Conservation (phyloP, 2,113 vertebrate species). For the Cynopterus brachyotis region DNA sequence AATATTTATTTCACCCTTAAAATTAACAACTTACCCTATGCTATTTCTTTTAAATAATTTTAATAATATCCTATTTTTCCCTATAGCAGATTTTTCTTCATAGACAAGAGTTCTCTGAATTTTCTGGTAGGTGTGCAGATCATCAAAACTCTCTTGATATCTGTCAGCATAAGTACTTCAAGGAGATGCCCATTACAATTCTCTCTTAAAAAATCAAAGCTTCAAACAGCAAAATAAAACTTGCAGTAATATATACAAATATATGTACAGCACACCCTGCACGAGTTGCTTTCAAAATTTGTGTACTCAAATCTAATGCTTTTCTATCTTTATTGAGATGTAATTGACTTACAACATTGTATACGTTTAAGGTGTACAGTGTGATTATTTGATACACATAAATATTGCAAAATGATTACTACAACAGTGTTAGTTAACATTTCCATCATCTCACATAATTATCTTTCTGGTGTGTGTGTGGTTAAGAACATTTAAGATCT, state of each 20-base stretch:
- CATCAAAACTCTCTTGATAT: background rate
- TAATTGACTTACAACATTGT: background rate
- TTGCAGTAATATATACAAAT: background rate
- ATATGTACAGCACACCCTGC: background rate
- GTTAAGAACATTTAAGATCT: background rate
- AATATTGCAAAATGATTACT: background rate
- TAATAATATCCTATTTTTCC: background rate
- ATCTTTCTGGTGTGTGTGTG: background rate
- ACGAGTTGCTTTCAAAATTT: background rate
- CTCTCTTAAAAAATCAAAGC: background rate
- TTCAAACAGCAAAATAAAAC: slow-evolving; percentile 10
- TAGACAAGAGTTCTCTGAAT: background rate
- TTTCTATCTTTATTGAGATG: background rate
- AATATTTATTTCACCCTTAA: background rate
- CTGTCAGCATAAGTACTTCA: background rate
- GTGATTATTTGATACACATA: background rate
- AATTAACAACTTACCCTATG: background rate
- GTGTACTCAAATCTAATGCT: background rate
- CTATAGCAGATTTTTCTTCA: background rate
- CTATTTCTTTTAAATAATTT: background rate
- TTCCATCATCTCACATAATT: background rate
- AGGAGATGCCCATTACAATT: background rate
- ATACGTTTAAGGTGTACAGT: background rate
- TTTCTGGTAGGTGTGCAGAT: background rate
- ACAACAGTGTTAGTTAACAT: background rate